Percentiles rank a stretch among this genome's conserved stretches.
Evolutionary conservation across 2,113 vertebrate genomes (phyloP).

Genomic region (Gulo gulo): DNA sequence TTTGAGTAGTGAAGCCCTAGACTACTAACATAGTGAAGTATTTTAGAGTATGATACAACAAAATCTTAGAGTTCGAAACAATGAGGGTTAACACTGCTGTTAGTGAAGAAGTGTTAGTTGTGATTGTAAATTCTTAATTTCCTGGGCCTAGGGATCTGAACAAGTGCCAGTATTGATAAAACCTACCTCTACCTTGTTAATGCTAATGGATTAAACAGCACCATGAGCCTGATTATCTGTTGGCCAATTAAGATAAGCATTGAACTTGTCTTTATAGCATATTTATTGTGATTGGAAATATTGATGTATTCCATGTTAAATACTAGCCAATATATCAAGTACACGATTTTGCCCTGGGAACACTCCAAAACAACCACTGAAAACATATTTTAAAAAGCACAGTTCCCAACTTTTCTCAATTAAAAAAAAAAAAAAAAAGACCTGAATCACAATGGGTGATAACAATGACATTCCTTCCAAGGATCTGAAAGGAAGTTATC

Average conservation of each 20-base stretch:
- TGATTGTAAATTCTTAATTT: constrained; percentile 85
- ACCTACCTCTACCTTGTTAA: constrained; percentile 83
- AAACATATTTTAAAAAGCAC: constrained; percentile 17
- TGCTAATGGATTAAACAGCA: constrained; percentile 84
- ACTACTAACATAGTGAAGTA: background rate
- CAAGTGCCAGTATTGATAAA: constrained; percentile 87
- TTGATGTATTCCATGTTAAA: constrained; percentile 79
- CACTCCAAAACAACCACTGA: constrained; percentile 49
- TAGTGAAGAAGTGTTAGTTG: constrained; percentile 77
- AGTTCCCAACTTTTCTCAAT: background rate
- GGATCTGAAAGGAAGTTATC: constrained; percentile 16
- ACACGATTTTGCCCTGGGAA: background rate
- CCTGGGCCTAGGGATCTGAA: constrained; percentile 78
- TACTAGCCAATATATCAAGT: constrained; percentile 70
- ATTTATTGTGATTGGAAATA: constrained; percentile 85
- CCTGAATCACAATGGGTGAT: background rate
- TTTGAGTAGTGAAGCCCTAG: background rate
- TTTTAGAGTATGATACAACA: constrained; percentile 21
- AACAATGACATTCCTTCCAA: constrained; percentile 4
- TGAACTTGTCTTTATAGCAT: constrained; percentile 82
- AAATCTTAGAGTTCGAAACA: constrained; percentile 75
- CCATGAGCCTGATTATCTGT: constrained; percentile 83
- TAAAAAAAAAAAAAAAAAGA: background rate
- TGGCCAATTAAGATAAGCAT: constrained; percentile 87
- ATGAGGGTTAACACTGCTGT: constrained; percentile 78